Evolutionary conservation across 1,140 invertebrate genomes (phyloP), one percentile per base, ranked within the genome.

Genomic region (Diabrotica virgifera): DNA sequence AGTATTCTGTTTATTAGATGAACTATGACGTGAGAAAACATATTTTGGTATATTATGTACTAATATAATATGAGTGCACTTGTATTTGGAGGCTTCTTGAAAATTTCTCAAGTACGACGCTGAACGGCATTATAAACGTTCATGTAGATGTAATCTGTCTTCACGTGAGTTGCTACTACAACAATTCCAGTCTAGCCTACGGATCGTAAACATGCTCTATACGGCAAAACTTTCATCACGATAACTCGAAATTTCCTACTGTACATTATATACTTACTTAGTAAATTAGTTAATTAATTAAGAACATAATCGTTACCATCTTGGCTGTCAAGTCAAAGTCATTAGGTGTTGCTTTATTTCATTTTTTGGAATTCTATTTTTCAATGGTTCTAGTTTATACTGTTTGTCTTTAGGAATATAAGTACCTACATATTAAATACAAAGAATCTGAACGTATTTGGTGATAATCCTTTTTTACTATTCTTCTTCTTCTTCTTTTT

Each of bases 181-280:
- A 57, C 55, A 57, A 36, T 57, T 57, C 36, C 37, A 24, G 36
- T 57, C 36, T 57, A 36, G 55, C 55, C 36, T 57, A 35, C 55
- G 55, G 55, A n/a, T 36, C 24, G 36, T 57, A 57, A 57, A 57
- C 36, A 57, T 36, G 12, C 55, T 57, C 24, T 57, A 57, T 57
- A 57, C 24, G 55, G 55, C 37, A 57, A 57, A 57, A 57, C 55
- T 57, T 57, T 57, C 55, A 57, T 57, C 55, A 36, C 55, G 55
- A 57, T 57, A 57, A 24, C 55, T 36, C 55, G 7, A n/a, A 57
- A 36, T 57, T n/a, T 46, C 40, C 40, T 46, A 46, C 40, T 46
- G 40, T n/a, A 46, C 40, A 5, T 46, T 46, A 46, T 46, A n/a
- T 46, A 46, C 40, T 8, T 46, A 46, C 40, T n/a, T 10, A 46